Conservation (phyloP, 2,113 vertebrate species). For the Macaca nemestrina region DNA sequence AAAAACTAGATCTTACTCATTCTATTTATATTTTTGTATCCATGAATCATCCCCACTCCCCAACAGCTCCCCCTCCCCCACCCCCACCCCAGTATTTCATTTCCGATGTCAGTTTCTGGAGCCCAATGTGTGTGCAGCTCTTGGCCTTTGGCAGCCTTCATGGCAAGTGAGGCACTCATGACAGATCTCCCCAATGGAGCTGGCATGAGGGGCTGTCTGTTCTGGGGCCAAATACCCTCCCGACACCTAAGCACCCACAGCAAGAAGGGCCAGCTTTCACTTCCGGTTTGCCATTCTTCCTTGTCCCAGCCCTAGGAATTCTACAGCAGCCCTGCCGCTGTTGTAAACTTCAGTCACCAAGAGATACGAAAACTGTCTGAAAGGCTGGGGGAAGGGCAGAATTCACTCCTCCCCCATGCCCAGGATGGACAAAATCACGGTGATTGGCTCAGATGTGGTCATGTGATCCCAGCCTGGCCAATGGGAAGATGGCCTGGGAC, state of each 20-base stretch:
- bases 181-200: background rate
- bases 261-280: background rate
- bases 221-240: background rate
- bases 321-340: rapidly evolving
- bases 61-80: no score
- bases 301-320: background rate
- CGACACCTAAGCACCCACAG: background rate
- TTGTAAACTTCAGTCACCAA: background rate
- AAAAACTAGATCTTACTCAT: no score
- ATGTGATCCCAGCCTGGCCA: background rate
- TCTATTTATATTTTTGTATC: no score
- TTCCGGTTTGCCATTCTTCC: background rate
- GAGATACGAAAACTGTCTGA: background rate
- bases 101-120: no score
- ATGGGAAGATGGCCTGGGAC: background rate
- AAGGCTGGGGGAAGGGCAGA: no score
- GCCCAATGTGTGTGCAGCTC: background rate
- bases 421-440: background rate
- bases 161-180: background rate
- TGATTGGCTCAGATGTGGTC: background rate
- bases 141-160: background rate
- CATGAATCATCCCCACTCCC: no score
- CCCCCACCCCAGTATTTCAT: no score
- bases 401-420: background rate
- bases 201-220: background rate